Evolutionary conservation across 1,140 invertebrate genomes (phyloP), one percentile per base, ranked within the genome.

Genomic region (Heliconius melpomene): DNA sequence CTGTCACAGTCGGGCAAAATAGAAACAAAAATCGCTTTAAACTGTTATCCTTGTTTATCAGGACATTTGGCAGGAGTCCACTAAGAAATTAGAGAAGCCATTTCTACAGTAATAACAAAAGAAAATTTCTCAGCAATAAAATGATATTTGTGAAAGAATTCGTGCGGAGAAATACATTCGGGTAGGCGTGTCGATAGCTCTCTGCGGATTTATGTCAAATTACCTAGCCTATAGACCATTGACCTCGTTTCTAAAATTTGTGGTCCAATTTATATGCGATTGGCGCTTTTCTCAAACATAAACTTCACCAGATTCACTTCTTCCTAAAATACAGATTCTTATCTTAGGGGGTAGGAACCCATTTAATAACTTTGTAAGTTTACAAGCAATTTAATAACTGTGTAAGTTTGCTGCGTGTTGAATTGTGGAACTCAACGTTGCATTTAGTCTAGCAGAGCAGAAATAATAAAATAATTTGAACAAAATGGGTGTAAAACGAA

Each of bases 221-320:
- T 85, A 91, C 90, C 90, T 90, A 88, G 87, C 85, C 82, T 83
- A 87, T 88, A 86, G 85, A 84, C 87, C 82, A 89, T 89, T 91
- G 89, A 89, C 89, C 89, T 87, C 84, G 84, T 88, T 89, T 86
- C 52, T 72, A 40, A 54, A 54, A 78, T 18, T 70, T 70, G n/a
- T 74, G 82, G 82, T 36, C 50, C 81, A 84, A 86, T 60, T 70
- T 52, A 74, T 5, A 80, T 50, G n/a, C 60, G 60, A 29, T 66
- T 26, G 29, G 54, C 54, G n/a, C 7, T 57, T 7, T 23, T 23
- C n/a, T n/a, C 6, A 6, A 23, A 1, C 20, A 23, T 57, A 57
- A 57, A 57, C n/a, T 52, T 32, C 32, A 32, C 32, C 32, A 32
- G 3, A 32, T 32, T 32, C 32, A 32, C 32, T 32, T 5, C 32